Base-by-base conservation (phyloP, 1,140 invertebrate species). In the Proctacanthus coquilletti region DNA sequence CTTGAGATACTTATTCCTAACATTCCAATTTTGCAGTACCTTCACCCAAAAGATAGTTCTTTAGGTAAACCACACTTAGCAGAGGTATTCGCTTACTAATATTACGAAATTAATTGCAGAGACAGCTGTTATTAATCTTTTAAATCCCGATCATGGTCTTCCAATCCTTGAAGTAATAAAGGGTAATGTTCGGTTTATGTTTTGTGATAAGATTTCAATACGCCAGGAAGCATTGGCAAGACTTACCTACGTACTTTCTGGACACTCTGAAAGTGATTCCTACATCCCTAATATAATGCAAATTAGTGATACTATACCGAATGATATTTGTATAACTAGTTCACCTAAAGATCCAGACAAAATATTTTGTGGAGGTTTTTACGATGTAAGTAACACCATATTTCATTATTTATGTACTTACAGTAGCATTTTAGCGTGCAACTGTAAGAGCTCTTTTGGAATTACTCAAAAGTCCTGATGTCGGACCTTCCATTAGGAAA, bases 181-280 rank as follows among this genome's bases (percentile, higher is more conserved):
- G 9, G 44, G 49, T 5, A 58, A 51, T 38, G 15, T 49, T 3
- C 44, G 39, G 20, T 54, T 50, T 21, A 21, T 58, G 21, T 58
- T 49, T 17, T 39, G 51, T 39, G 40, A 43, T 9, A 17, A 44
- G 20, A 8, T 8, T 0, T 4, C 42, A 2, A 1, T 46, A 6
- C 49, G 53, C 10, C 36, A 14, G 5, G 48, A 55, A 8, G 48
- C 48, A 2, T 27, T 48, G 2, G 9, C 39, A 1, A 40, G 48
- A 0, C 17, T 53, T 5, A 36, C 39, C 0, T 51, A 46, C 20
- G 21, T 42, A 0, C 18, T 51, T 10, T 34, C 41, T 15, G 33
- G 21, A 2, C 20, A 46, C n/a, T 41, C 43, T 3, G 10, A 40
- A 1, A 6, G 34, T 8, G 21, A 45, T 3, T 39, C 35, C 5